Percentiles rank a stretch among this genome's conserved stretches.
These are phyloP conservation scores for Protophormia terraenovae DNA, from an alignment of 2,888 invertebrate genomes.

Conservation along the genomic window DNA sequence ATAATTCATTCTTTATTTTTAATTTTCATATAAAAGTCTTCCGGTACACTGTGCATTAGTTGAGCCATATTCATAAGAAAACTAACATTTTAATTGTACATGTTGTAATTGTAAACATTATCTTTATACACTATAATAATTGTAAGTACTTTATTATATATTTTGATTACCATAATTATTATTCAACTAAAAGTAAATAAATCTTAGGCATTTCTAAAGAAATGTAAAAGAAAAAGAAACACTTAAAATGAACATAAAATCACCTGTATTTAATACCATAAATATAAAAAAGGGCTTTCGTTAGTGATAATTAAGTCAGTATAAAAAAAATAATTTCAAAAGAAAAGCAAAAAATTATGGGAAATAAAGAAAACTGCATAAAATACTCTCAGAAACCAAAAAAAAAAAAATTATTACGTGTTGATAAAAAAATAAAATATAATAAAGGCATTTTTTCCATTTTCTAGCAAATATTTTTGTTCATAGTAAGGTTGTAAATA, in stretches of 20 bases:
- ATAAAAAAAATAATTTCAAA: slow-evolving; percentile 27
- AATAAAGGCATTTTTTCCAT: not conserved
- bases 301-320: slow-evolving; percentile 63
- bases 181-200: not conserved
- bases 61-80: not conserved
- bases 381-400: not conserved
- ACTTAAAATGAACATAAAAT: slow-evolving; percentile 23
- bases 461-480: not conserved
- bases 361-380: not conserved
- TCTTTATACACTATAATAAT: not conserved
- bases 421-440: not conserved
- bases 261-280: slow-evolving; percentile 44
- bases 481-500: slow-evolving; percentile 39
- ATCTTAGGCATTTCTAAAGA: not conserved
- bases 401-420: not conserved
- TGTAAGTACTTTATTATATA: not conserved
- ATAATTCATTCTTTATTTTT: too few species aligned
- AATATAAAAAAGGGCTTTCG: not conserved
- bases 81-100: not conserved
- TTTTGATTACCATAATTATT: not conserved
- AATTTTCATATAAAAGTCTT: not conserved
- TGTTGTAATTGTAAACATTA: not conserved
- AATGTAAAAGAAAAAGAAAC: not conserved
- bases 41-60: not conserved
- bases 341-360: not conserved